Evolutionary conservation across 1,140 invertebrate genomes (phyloP).

Genomic region (Popillia japonica): DNA sequence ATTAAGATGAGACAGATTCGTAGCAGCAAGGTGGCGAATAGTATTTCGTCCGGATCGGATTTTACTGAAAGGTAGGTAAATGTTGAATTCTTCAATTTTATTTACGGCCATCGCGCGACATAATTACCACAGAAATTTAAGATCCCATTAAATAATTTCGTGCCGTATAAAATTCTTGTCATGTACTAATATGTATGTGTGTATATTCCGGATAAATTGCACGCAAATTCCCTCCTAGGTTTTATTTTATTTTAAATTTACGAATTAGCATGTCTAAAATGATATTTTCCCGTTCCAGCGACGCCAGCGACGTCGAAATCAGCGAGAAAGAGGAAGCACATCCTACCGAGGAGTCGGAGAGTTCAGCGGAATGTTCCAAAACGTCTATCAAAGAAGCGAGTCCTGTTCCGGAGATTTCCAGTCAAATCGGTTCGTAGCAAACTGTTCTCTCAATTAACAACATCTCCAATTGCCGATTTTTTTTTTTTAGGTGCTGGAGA

Average conservation of each 20-base stretch:
- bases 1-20: slow-evolving; percentile 23
- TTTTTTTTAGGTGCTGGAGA: slow-evolving; percentile 49
- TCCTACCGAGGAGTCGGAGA: slow-evolving; percentile 38
- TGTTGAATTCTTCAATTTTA: neutral
- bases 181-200: no score
- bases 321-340: slow-evolving; percentile 25
- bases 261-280: no score
- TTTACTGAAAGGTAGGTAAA: slow-evolving; percentile 40
- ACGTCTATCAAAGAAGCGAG: slow-evolving; percentile 34
- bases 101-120: no score
- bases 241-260: no score
- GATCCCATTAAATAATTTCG: no score
- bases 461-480: neutral
- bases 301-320: slow-evolving; percentile 15
- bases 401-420: neutral
- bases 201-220: no score
- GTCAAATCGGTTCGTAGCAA: neutral
- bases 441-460: neutral
- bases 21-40: slow-evolving; percentile 16
- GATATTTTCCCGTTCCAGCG: slow-evolving; percentile 29
- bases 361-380: slow-evolving; percentile 44
- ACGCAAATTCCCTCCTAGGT: no score
- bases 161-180: no score
- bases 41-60: slow-evolving; percentile 10
- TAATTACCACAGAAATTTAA: no score